Conservation (phyloP, 2,113 vertebrate species). For the Oenanthe oenanthe region DNA sequence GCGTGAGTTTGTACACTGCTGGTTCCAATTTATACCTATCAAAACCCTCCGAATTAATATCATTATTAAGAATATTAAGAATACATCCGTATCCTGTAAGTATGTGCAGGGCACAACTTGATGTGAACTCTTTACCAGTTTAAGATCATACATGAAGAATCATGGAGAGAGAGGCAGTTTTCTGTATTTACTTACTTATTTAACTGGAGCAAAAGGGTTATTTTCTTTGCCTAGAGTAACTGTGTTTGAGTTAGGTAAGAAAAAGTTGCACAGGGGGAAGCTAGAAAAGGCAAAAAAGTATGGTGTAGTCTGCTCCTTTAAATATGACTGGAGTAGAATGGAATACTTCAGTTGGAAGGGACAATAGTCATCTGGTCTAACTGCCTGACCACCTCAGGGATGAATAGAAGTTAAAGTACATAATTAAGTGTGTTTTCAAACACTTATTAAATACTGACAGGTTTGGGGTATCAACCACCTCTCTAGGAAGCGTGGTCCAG, state of each 20-base stretch:
- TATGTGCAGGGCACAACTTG: background rate
- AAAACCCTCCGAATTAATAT: background rate
- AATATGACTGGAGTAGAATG: background rate
- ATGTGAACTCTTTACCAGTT: background rate
- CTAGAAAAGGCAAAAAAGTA: background rate
- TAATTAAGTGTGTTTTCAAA: background rate
- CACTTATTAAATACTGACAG: background rate
- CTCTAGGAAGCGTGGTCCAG: background rate
- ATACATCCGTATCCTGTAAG: background rate
- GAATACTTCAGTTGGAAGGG: background rate
- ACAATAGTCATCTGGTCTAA: background rate
- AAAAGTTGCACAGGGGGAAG: background rate
- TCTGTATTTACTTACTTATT: background rate
- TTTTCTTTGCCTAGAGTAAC: background rate
- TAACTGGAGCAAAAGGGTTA: background rate
- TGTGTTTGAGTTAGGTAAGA: background rate
- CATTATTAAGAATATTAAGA: background rate
- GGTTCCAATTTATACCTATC: background rate
- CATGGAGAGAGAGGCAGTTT: background rate
- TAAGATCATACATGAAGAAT: background rate
- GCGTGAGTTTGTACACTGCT: background rate
- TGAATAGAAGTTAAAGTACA: background rate
- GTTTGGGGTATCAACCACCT: background rate
- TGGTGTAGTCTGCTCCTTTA: background rate
- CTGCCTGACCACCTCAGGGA: background rate